Evolutionary conservation across 2,888 invertebrate species (phyloP).

Genomic region (Erynnis tages): DNA sequence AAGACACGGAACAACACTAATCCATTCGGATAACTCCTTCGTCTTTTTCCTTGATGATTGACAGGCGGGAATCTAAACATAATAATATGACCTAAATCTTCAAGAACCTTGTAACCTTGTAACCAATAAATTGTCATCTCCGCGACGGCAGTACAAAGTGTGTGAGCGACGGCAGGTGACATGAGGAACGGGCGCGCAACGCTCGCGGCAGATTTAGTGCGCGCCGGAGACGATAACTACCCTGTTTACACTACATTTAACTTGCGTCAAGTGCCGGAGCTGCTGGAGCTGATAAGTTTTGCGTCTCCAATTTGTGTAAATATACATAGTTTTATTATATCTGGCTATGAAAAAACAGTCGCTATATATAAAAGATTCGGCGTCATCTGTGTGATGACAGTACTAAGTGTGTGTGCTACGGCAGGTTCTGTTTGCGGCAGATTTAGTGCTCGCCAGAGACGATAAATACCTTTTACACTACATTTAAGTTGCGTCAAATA

Average conservation of each 20-base stretch:
- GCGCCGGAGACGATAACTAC: slow-evolving; percentile 68
- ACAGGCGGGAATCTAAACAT: too few species aligned
- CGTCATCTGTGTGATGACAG: background rate
- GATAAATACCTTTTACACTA: slow-evolving; percentile 75
- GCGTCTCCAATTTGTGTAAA: too few species aligned
- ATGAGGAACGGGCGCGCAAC: slow-evolving; percentile 58
- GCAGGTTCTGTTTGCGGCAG: slow-evolving; percentile 49
- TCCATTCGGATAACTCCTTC: too few species aligned
- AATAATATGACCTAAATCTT: too few species aligned
- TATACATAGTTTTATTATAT: too few species aligned
- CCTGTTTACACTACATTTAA: slow-evolving; percentile 76
- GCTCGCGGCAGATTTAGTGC: slow-evolving; percentile 61
- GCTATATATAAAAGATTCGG: too few species aligned
- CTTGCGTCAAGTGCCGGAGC: slow-evolving; percentile 62
- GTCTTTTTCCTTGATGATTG: too few species aligned
- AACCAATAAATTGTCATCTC: background rate
- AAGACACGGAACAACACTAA: too few species aligned
- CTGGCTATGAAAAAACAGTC: too few species aligned
- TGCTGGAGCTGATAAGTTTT: too few species aligned
- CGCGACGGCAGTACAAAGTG: slow-evolving; percentile 31
- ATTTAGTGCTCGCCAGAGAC: slow-evolving; percentile 65
- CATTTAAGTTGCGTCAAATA: slow-evolving; percentile 74
- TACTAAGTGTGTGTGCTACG: slow-evolving; percentile 48
- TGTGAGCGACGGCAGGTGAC: slow-evolving; percentile 56
- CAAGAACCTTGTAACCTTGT: too few species aligned